Base-by-base conservation (phyloP, 1,140 invertebrate genomes). In the Arctopsyche grandis region DNA sequence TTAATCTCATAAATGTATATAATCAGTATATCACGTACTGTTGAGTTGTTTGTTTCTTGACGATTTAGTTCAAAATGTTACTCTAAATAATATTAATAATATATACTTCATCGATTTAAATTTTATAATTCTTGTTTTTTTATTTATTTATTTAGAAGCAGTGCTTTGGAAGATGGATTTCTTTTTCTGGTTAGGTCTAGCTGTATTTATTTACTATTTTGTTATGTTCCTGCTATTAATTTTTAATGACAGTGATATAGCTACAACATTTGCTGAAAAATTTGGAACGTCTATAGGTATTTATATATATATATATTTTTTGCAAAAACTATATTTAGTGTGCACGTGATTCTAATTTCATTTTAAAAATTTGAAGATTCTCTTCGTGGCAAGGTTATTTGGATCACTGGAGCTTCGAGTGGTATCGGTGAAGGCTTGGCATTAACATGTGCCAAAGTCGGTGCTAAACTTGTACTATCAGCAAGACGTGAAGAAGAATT, bases 331-430 rank as follows among this genome's bases (percentile, higher is more conserved):
- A 5, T 16, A n/a, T n/a, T n/a, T n/a, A n/a, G n/a, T n/a, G n/a
- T n/a, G n/a, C n/a, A n/a, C n/a, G n/a, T n/a, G n/a, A 21, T 82
- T 77, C 66, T 80, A 76, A 66, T 26, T 63, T 46, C 16, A 43
- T 69, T 38, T 58, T 38, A 38, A 38, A 19, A 44, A 63, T 74
- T 26, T 79, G 14, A 79, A 92, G 91, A 88, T 75, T 83, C 86
- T n/a, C 85, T 96, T 56, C 87, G 89, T 79, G 92, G 91, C 0
- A 93, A 96, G 87, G 94, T 97, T 5, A 91, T 96, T 0, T 97
- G 96, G 93, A 94, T 98, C 82, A 96, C 94, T 0, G 96, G 96
- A 52, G 94, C 95, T 10, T 97, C 95, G 0, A 95, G 94, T 88
- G 96, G 96, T 21, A 97, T 97, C 83, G 96, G 96, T 12, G 94